Base-by-base conservation (phyloP, 2,797 vertebrate species). In the Prionace glauca region DNA sequence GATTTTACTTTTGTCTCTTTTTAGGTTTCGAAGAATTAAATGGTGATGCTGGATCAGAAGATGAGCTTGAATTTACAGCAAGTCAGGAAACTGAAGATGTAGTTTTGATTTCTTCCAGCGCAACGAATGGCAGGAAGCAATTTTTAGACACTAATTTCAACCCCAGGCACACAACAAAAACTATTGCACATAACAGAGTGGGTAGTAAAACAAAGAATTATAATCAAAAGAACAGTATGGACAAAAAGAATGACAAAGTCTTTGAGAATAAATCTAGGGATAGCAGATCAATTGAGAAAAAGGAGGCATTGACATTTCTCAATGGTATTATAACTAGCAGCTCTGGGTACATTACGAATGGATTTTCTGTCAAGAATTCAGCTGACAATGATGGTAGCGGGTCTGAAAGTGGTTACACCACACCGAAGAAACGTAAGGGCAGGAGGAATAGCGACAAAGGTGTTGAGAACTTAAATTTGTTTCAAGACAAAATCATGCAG, bases 351-450 rank as follows among this genome's bases (percentile, higher is more conserved):
- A 98, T 99, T 96, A 98, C 98, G n/a, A 99, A 99, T 97, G 99
- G 99, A 97, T 99, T 98, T 95, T 97, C 98, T 94, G 97, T 98
- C 97, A 99, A 98, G 97, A 92, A 95, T 50, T 97, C 97, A 94
- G 97, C 97, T 0, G 99, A 99, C 96, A 99, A 99, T 72, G 99
- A 99, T 96, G 99, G 99, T 94, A 99, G 99, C 11, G 98, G 99
- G 96, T 99, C 99, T 0, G 99, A 99, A 97, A 99, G 98, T 95
- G 98, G 99, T 97, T 99, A 99, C 96, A 99, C 98, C 96, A 99
- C 98, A 0, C 98, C 98, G 18, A 99, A 99, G 96, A 99, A 99
- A 97, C 97, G 98, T 96, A 98, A 99, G 97, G 98, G 98, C 96
- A 98, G 98, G 97, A 98, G 98, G 96, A 98, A 98, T 97, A 98